phyloP scores from a whole-genome alignment of 2,888 invertebrate genomes.

The Mantis religiosa region DNA sequence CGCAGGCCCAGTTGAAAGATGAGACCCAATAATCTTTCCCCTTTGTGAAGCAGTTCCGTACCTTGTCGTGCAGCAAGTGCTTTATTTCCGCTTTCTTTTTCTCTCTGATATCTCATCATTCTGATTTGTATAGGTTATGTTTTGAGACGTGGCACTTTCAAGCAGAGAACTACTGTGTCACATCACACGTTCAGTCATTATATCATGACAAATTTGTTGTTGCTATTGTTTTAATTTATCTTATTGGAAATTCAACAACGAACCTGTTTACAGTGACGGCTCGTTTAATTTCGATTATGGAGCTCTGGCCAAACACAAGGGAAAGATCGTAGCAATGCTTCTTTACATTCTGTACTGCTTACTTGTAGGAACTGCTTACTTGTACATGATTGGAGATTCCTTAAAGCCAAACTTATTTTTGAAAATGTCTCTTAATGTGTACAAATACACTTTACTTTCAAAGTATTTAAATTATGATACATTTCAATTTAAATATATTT shows the following conservation, averaged over 20 bases:
- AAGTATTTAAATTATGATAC: too few species aligned
- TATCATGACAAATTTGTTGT: neutral
- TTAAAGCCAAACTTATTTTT: too few species aligned
- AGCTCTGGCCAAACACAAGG: too few species aligned
- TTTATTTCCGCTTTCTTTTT: neutral
- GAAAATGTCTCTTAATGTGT: too few species aligned
- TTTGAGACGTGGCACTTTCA: neutral
- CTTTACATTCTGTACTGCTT: too few species aligned
- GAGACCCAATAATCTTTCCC: neutral
- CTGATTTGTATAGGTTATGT: neutral
- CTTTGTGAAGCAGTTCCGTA: neutral
- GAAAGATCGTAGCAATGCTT: too few species aligned
- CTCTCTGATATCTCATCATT: neutral
- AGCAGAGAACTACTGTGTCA: neutral
- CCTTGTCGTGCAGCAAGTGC: neutral
- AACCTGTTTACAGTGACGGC: neutral
- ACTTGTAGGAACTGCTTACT: too few species aligned
- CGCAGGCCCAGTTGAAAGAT: neutral
- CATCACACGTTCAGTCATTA: neutral
- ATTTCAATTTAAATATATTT: too few species aligned
- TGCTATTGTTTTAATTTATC: neutral
- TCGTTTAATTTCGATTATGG: neutral
- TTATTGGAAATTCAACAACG: neutral
- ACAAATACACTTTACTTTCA: too few species aligned
- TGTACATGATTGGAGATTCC: too few species aligned